Evolutionary conservation across 2,113 vertebrate genomes (phyloP).

Genomic region (Peucedramus taeniatus): DNA sequence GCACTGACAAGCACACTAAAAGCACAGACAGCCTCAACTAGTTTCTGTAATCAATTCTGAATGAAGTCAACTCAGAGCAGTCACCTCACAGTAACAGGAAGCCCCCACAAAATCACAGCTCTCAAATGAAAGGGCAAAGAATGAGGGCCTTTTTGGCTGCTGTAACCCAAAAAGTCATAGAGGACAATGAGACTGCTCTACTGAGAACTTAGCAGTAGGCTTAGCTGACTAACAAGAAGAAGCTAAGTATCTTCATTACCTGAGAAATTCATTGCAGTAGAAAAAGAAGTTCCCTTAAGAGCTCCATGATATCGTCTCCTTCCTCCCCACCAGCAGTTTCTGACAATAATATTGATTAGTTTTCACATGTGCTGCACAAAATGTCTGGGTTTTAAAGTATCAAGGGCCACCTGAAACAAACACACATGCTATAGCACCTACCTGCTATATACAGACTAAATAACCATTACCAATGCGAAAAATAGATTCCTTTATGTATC

Average conservation of each 20-base stretch:
- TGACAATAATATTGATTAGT: background rate
- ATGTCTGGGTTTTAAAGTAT: background rate
- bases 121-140: background rate
- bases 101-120: background rate
- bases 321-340: background rate
- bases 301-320: background rate
- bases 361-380: background rate
- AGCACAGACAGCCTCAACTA: background rate
- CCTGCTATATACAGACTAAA: background rate
- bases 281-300: background rate
- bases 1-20: background rate
- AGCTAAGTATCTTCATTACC: background rate
- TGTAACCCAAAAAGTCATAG: background rate
- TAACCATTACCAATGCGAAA: background rate
- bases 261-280: background rate
- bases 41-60: background rate
- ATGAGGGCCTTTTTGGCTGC: background rate
- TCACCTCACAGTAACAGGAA: background rate
- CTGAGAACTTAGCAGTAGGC: too few species aligned
- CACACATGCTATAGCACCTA: background rate
- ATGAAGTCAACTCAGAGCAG: background rate
- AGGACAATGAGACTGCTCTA: background rate
- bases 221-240: background rate
- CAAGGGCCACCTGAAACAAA: background rate
- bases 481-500: background rate